These are phyloP conservation scores for Noctuana brunneofusca DNA, from an alignment of 2,888 invertebrate species.

Conservation along the genomic window DNA sequence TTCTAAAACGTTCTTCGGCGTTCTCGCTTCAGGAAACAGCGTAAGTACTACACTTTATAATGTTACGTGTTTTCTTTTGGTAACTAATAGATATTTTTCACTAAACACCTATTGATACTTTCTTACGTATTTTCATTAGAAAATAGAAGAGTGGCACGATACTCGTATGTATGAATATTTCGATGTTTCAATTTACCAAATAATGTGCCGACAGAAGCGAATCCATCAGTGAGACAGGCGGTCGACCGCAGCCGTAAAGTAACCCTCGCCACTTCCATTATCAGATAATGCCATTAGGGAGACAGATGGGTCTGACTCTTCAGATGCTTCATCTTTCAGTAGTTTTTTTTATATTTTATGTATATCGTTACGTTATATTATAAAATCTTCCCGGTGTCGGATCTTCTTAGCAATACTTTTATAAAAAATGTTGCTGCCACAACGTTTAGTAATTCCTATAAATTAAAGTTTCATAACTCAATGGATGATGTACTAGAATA, in stretches of 20 bases:
- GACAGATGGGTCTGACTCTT: slow-evolving; percentile 12
- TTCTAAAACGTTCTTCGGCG: slow-evolving; percentile 25
- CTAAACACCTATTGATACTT: too few species aligned
- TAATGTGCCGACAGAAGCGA: slow-evolving; percentile 8
- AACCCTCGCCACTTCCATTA: slow-evolving; percentile 15
- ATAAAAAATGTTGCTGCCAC: too few species aligned
- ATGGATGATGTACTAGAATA: too few species aligned
- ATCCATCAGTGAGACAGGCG: slow-evolving; percentile 13
- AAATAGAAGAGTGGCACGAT: neutral
- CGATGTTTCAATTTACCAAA: slow-evolving; percentile 5
- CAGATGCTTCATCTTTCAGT: neutral
- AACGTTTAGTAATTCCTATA: too few species aligned
- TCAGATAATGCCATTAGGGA: slow-evolving; percentile 23
- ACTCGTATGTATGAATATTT: neutral
- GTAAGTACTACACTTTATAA: neutral
- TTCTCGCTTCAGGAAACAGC: neutral
- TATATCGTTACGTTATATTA: too few species aligned
- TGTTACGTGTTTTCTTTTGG: neutral
- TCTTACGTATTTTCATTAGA: too few species aligned
- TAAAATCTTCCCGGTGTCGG: too few species aligned
- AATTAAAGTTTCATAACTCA: too few species aligned
- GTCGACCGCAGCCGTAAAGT: slow-evolving; percentile 16
- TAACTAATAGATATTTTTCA: too few species aligned
- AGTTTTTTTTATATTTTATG: neutral
- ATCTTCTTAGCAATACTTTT: too few species aligned